These are phyloP conservation scores for Halichoerus grypus DNA, from an alignment of 2,113 vertebrate species.

Conservation along the genomic window DNA sequence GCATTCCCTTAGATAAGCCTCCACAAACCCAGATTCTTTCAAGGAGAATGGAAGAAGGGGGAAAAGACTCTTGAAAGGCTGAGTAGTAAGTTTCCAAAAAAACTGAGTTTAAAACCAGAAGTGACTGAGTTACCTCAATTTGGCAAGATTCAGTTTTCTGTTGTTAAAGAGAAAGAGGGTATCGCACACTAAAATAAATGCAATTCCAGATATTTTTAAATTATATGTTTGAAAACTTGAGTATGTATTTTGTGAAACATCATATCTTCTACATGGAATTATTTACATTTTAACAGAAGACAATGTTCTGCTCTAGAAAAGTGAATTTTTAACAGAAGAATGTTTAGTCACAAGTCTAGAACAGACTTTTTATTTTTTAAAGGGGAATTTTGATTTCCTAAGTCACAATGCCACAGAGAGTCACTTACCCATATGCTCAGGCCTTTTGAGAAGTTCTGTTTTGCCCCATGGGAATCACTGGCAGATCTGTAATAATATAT, in stretches of 20 bases:
- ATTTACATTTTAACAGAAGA: constrained; percentile 23
- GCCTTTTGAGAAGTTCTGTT: constrained; percentile 4
- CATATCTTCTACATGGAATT: not conserved
- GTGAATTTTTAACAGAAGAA: not conserved
- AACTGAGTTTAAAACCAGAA: not conserved
- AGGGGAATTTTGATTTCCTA: not conserved
- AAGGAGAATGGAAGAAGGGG: not conserved
- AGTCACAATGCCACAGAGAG: constrained; percentile 17
- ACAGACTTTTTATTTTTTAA: not conserved
- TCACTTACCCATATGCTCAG: not conserved
- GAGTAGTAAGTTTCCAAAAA: not conserved
- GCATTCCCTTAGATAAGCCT: not conserved
- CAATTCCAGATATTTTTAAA: not conserved
- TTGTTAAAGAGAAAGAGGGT: not conserved
- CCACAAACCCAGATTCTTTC: not conserved
- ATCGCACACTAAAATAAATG: not conserved
- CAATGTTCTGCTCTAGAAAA: not conserved
- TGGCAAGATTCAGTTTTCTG: not conserved
- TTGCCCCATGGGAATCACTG: not conserved
- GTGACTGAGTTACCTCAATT: not conserved
- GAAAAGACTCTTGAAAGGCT: not conserved
- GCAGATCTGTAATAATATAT: not conserved
- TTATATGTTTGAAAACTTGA: constrained; percentile 26
- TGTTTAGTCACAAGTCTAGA: not conserved
- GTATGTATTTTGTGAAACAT: not conserved